These are phyloP conservation scores for Cartodere bifasciata DNA, from an alignment of 2,888 invertebrate genomes.

Conservation along the genomic window DNA sequence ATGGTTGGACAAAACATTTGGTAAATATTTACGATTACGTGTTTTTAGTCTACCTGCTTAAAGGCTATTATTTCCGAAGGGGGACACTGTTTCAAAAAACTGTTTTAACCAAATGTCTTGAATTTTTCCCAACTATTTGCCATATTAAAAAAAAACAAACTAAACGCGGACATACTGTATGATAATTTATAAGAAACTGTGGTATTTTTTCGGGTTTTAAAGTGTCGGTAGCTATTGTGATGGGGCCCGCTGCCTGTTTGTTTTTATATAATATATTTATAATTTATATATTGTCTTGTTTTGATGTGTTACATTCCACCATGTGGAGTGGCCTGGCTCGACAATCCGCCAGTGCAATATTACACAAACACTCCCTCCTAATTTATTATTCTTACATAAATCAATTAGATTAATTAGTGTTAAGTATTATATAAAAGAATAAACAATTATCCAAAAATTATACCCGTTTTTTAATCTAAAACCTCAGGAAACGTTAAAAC, in stretches of 20 bases:
- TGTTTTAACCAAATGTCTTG: too few relatives aligned
- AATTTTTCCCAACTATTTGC: too few relatives aligned
- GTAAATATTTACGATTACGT: too few relatives aligned
- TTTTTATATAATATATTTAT: constrained; percentile 34
- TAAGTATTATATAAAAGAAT: constrained; percentile 33
- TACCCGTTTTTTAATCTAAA: constrained; percentile 6
- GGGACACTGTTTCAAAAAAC: too few relatives aligned
- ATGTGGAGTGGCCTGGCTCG: constrained; percentile 30
- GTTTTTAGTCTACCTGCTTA: too few relatives aligned
- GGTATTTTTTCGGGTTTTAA: too few relatives aligned
- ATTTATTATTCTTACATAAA: constrained; percentile 27
- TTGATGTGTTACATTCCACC: constrained; percentile 30
- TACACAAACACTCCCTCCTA: constrained; percentile 31
- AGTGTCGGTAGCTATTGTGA: constrained; percentile 35
- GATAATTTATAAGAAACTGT: too few relatives aligned
- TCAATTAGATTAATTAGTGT: constrained; percentile 29
- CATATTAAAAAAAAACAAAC: too few relatives aligned
- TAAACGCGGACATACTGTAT: too few relatives aligned
- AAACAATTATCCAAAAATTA: constrained; percentile 21
- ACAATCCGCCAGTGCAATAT: constrained; percentile 36
- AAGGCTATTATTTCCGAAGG: too few relatives aligned
- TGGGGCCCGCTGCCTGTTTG: constrained; percentile 29
- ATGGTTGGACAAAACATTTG: too few relatives aligned
- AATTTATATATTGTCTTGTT: constrained; percentile 35
- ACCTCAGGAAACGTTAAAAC: background rate